Evolutionary conservation across 2,113 vertebrate species (phyloP), one percentile per base, ranked within the genome.

Genomic region (Podarcis muralis): DNA sequence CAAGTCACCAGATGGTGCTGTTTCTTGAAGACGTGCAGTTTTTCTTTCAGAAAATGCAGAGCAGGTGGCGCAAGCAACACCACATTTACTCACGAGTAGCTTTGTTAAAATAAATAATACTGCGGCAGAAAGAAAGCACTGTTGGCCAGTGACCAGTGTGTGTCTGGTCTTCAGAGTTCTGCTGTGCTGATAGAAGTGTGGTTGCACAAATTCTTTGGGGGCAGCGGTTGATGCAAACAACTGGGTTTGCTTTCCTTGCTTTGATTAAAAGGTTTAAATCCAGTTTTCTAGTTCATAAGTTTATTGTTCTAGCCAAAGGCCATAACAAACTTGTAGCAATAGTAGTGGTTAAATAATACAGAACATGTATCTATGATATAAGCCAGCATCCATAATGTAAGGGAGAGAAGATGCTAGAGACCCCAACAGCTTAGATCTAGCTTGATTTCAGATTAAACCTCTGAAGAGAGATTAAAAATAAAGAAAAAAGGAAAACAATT

Each of bases 1-100:
- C 20, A 53, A 87, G 77, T 87, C 77, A 87, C n/a, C 85, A 87
- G 85, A 80, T 81, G 85, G 85, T 87, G 85, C 43, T 57, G 66
- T 87, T 87, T 81, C 77, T 57, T 87, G 23, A 69, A 71, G 32
- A 80, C 12, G 40, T 35, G 12, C 30, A 71, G 76, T 66, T 66
- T 79, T 80, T 57, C 75, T 40, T 68, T 78, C 76, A 43, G 40
- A 80, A 69, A 22, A 87, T 80, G 85, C 43, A 59, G 23, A 71
- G 9, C 65, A 80, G 65, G 68, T 87, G 77, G 66, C 71, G 43
- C 53, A 87, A 87, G 43, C 43, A 40, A 32, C 65, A 57, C 53
- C 12, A 27, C n/a, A 35, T 35, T 80, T 71, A 43, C 65, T 79
- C 65, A 9, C 32, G 27, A 79, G 75, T 69, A 86, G 85, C 30